These are phyloP conservation scores for Cacatua alba DNA, from an alignment of 2,113 vertebrate genomes.

Conservation along the genomic window DNA sequence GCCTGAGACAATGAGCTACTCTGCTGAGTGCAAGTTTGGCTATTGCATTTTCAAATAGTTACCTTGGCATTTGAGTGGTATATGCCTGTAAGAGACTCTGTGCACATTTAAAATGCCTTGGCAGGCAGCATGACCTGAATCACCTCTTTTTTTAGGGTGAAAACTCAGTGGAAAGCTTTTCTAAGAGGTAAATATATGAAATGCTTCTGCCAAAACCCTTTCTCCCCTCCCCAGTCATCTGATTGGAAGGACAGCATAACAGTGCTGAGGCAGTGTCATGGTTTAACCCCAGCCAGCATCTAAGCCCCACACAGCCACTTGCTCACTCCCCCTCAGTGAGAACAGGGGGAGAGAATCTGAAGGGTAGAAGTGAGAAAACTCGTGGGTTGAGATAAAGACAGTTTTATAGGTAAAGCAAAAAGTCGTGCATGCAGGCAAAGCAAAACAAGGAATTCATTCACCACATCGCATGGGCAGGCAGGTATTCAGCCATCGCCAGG, in stretches of 20 bases:
- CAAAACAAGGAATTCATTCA: background rate
- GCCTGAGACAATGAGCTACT: background rate
- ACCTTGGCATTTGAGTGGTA: background rate
- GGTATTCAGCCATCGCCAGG: background rate
- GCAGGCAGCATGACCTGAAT: background rate
- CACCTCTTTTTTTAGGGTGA: background rate
- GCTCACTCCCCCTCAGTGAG: background rate
- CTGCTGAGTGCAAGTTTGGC: background rate
- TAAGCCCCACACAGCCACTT: background rate
- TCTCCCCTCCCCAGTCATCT: background rate
- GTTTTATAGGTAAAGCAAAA: background rate
- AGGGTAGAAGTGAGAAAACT: background rate
- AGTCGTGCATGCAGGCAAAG: background rate
- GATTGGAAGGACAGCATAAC: background rate
- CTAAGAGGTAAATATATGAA: background rate
- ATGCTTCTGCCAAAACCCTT: background rate
- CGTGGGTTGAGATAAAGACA: background rate
- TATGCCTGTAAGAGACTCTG: background rate
- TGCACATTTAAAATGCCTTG: background rate
- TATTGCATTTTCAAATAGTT: background rate
- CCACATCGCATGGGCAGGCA: background rate
- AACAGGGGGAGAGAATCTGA: background rate
- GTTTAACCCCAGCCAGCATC: background rate
- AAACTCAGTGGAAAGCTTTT: background rate
- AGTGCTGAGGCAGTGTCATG: background rate